Evolutionary conservation across 2,113 vertebrate species (phyloP).

Genomic region (Bufo gargarizans): DNA sequence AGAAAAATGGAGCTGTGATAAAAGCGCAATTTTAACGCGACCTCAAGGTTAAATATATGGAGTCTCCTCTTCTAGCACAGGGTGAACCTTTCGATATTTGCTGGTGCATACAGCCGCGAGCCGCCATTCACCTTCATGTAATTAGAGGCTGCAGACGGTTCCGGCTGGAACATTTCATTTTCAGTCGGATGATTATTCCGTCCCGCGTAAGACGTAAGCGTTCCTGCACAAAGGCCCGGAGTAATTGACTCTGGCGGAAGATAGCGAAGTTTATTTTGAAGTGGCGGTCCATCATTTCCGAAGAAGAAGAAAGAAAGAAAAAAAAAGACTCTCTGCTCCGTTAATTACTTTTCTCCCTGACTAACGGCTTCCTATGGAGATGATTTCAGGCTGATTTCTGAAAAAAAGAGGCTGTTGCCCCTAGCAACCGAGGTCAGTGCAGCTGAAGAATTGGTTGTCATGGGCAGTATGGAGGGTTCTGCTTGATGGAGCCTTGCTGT

Average conservation of each 20-base stretch:
- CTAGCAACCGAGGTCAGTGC: no score
- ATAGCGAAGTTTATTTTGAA: background rate
- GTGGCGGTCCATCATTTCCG: background rate
- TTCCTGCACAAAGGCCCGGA: background rate
- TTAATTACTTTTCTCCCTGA: constrained; percentile 30
- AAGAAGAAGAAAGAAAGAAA: background rate
- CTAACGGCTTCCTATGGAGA: background rate
- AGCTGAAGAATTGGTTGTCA: no score
- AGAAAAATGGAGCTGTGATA: no score
- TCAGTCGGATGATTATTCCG: background rate
- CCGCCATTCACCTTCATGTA: background rate
- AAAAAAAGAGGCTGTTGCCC: no score
- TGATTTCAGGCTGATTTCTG: background rate
- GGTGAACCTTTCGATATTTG: no score
- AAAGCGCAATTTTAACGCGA: no score
- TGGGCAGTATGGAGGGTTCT: no score
- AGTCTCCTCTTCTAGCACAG: no score
- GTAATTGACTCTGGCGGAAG: constrained; percentile 25
- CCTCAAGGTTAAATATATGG: no score
- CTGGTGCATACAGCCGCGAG: background rate
- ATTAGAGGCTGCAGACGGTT: background rate
- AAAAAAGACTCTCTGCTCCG: background rate
- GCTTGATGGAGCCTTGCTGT: no score
- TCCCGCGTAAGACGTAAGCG: background rate
- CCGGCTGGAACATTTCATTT: background rate